Base-by-base conservation (phyloP, 2,888 invertebrate genomes). In the Thyatira batis region DNA sequence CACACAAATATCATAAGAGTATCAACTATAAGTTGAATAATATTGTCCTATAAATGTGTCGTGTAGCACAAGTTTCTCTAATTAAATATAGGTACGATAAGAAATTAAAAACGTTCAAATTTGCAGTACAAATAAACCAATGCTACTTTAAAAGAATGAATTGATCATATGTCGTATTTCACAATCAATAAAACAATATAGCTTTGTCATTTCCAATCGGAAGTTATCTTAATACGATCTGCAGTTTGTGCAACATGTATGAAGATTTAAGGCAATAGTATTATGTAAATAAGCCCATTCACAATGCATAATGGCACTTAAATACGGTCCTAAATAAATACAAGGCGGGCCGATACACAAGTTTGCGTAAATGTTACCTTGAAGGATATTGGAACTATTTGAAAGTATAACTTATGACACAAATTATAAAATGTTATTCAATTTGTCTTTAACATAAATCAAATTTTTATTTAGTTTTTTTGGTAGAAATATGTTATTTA, bases 241-340 rank as follows among this genome's bases (percentile, higher is more conserved):
- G 55, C 61, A 59, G 61, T 69, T 70, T 67, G 54, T 62, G 69
- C 67, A 73, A 74, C 69, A 66, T 61, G 55, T 67, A 63, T 53
- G 57, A 61, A 72, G 74, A 71, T 73, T 76, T 76, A 78, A 75
- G 67, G 63, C 67, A 65, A 73, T 75, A 65, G 73, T 76, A 80
- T 79, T 84, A 85, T 84, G 80, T 78, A 78, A 84, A 85, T 84
- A 62, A 57, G 53, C 55, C 72, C 63, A 80, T 84, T 81, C 72
- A 78, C 65, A 75, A 64, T 61, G 75, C 73, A 78, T 82, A 81
- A 79, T 76, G 65, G 66, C 60, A 64, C 63, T 72, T 74, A 76
- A 77, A 78, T 78, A 73, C 63, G 65, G 73, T 71, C 71, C 13
- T 64, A 63, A 69, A 65, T 57, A 61, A 67, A 63, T 49, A 55